Conservation (phyloP, 2,113 vertebrate species). For the Oncorhynchus kisutch region DNA sequence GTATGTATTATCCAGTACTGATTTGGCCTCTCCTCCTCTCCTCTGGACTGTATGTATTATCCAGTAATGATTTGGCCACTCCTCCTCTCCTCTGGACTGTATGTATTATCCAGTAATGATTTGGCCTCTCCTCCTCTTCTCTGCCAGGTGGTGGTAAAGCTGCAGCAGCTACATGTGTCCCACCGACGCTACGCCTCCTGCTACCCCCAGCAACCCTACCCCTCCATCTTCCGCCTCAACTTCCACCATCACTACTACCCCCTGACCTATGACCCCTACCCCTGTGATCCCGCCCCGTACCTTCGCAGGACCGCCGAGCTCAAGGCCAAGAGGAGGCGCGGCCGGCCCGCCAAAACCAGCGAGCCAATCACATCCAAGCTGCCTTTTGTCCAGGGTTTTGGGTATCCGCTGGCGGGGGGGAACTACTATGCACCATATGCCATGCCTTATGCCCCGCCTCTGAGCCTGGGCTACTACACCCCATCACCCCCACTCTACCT, state of each 20-base stretch:
- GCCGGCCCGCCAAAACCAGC: slow-evolving; percentile 97
- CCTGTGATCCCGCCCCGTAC: slow-evolving; percentile 94
- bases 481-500: slow-evolving; percentile 92
- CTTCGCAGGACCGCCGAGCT: slow-evolving; percentile 92
- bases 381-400: slow-evolving; percentile 99
- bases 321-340: slow-evolving; percentile 97
- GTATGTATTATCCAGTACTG: too few species aligned
- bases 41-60: too few species aligned
- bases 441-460: slow-evolving; percentile 99
- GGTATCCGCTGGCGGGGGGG: slow-evolving; percentile 96
- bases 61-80: too few species aligned
- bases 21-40: too few species aligned
- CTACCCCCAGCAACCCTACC: slow-evolving; percentile 94
- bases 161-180: slow-evolving; percentile 94
- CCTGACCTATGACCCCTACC: slow-evolving; percentile 92
- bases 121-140: too few species aligned
- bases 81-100: too few species aligned
- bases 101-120: too few species aligned
- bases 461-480: slow-evolving; percentile 98
- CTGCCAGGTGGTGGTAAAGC: slow-evolving; percentile 75
- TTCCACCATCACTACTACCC: slow-evolving; percentile 94
- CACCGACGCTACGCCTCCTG: slow-evolving; percentile 90
- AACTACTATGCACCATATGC: slow-evolving; percentile 99
- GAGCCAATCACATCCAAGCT: slow-evolving; percentile 96
- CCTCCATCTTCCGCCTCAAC: slow-evolving; percentile 97